Conservation (phyloP, 2,797 vertebrate species). For the Chelmon rostratus region DNA sequence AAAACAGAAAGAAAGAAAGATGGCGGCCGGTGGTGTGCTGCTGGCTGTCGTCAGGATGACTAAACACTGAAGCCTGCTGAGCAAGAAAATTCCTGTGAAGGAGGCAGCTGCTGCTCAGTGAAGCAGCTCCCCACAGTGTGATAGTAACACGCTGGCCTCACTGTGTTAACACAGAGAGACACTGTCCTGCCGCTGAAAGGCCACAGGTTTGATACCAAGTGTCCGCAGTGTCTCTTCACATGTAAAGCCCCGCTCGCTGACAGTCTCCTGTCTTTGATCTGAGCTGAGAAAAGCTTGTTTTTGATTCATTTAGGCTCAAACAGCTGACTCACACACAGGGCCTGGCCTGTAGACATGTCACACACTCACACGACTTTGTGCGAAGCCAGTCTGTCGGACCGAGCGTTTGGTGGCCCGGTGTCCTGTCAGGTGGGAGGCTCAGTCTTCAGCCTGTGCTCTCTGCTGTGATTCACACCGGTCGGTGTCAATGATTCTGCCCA, state of each 20-base stretch:
- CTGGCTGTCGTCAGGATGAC: slow-evolving; percentile 24
- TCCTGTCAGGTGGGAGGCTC: too few relatives aligned
- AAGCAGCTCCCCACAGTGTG: not conserved
- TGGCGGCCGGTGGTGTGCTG: not conserved
- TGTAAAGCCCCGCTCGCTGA: not conserved
- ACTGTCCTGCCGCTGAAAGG: not conserved
- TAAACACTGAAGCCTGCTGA: slow-evolving; percentile 24
- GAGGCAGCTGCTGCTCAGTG: slow-evolving; percentile 16
- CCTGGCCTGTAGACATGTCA: not conserved
- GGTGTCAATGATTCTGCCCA: too few relatives aligned
- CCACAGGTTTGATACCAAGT: not conserved
- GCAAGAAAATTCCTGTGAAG: slow-evolving; percentile 29
- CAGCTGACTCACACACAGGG: not conserved
- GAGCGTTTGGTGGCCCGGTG: too few relatives aligned
- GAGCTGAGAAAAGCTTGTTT: not conserved
- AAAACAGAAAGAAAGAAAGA: not conserved
- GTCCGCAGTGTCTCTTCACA: not conserved
- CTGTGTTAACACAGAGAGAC: not conserved
- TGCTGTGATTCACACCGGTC: too few relatives aligned
- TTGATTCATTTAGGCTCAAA: not conserved
- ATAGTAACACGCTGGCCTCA: not conserved
- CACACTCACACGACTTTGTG: not conserved
- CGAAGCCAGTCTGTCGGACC: too few relatives aligned
- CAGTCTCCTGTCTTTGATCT: not conserved
- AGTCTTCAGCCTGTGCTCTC: too few relatives aligned